Evolutionary conservation across 2,797 vertebrate genomes (phyloP), one percentile per base, ranked within the genome.

Genomic region (Macropodus opercularis): DNA sequence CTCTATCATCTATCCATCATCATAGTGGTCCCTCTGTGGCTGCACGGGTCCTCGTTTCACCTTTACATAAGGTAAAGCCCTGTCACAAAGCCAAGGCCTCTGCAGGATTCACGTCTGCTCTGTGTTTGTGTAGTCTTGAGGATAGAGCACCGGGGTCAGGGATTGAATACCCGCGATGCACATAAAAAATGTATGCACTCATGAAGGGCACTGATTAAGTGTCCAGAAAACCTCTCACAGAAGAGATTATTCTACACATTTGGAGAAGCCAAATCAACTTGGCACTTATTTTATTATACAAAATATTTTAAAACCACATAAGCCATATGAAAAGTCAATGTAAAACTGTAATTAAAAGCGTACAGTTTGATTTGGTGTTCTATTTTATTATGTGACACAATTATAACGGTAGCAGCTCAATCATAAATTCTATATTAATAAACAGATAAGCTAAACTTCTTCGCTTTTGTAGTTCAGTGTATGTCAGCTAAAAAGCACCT

Each of bases 1-100:
- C 59, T 82, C 71, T 55, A 77, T 89, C 81, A 82, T 87, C 72
- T 31, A 81, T 89, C 84, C 70, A 75, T 91, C 87, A 85, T 43
- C 61, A 42, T 24, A 72, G 82, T 59, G 68, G 59, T 82, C 62
- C 75, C 80, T 76, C 53, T 26, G 83, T 77, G 83, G 67, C 75
- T 47, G 32, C 9, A 2, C 50, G 22, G 75, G 60, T 80, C 69
- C 75, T 67, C 54, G 60, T 41, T 49, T 83, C 73, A 74, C 67
- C 68, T 86, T 74, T 70, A 58, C 47, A 11, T 35, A 41, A 24
- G 22, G 32, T 69, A 70, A 63, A 59, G 53, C 11, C 26, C 57
- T 57, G 64, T 79, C 65, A 65, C 27, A 64, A 29, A 75, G 41
- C 24, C 51, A 5, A 39, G 27, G 34, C 8, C 57, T 72, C 42